A percentile compares a stretch with the other conserved stretches of the same genome.
Conservation (phyloP, 1,140 invertebrate genomes). For the Doryteuthis pealeii region DNA sequence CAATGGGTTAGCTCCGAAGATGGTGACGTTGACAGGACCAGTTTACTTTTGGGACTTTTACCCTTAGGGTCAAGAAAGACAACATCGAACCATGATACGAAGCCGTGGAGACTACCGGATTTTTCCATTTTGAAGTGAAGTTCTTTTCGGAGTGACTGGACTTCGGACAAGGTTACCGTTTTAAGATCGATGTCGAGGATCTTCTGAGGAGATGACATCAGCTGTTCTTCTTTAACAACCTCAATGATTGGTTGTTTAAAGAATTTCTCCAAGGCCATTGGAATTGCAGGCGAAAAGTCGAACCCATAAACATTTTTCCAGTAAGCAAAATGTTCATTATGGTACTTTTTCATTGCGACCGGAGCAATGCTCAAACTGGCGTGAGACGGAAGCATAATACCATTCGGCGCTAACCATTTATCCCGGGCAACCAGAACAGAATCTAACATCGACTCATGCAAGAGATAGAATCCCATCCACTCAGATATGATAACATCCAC, state of each 20-base stretch:
- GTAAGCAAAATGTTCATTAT: constrained; percentile 43
- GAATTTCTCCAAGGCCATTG: constrained; percentile 23
- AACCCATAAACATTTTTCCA: constrained; percentile 55
- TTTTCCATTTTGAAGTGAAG: constrained; percentile 36
- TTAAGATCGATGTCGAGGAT: constrained; percentile 47
- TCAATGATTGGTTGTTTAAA: constrained; percentile 45
- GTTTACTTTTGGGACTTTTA: constrained; percentile 14
- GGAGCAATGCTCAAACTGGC: constrained; percentile 46
- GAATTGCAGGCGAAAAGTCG: constrained; percentile 49
- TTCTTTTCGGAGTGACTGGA: constrained; percentile 35
- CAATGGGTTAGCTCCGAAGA: constrained; percentile 91
- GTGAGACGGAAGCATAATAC: constrained; percentile 47
- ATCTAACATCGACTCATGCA: constrained; percentile 60
- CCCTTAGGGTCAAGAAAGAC: constrained; percentile 33
- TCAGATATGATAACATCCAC: constrained; percentile 60
- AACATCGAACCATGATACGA: constrained; percentile 56
- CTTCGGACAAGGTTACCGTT: constrained; percentile 37
- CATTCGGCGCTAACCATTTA: constrained; percentile 47
- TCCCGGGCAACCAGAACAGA: constrained; percentile 57
- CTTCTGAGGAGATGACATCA: constrained; percentile 34
- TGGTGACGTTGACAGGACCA: constrained; percentile 25
- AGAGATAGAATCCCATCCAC: constrained; percentile 61
- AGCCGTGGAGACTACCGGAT: constrained; percentile 43
- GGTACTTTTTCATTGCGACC: constrained; percentile 23
- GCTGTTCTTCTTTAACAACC: constrained; percentile 28